These are phyloP conservation scores for Poecilia velifera DNA, from an alignment of 2,797 vertebrate species.

Conservation along the genomic window DNA sequence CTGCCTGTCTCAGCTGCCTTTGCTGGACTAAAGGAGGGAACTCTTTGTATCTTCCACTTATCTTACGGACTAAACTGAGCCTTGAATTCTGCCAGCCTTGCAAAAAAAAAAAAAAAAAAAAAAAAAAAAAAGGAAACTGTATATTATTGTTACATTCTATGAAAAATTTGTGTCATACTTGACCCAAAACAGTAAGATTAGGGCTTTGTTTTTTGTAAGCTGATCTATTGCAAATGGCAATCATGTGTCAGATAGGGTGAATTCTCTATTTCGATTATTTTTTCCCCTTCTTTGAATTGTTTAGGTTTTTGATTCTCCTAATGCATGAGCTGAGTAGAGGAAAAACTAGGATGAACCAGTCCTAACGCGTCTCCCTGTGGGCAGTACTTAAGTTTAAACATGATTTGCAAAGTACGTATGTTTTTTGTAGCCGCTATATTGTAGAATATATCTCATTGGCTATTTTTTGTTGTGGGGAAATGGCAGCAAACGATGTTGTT, in stretches of 20 bases:
- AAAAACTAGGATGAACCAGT: conserved; percentile 69
- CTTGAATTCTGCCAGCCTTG: conserved; percentile 78
- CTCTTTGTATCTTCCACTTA: conserved; percentile 65
- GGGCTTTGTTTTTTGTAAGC: conserved; percentile 74
- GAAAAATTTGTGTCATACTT: conserved; percentile 75
- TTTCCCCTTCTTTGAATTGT: conserved; percentile 51
- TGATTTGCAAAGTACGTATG: conserved; percentile 76
- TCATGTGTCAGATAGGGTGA: conserved; percentile 76
- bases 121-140: conserved; percentile 45
- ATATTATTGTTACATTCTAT: conserved; percentile 76
- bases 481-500: conserved; percentile 64
- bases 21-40: conserved; percentile 68
- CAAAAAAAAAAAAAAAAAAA: conserved; percentile 72
- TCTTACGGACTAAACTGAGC: conserved; percentile 75
- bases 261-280: conserved; percentile 46
- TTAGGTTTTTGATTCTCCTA: conserved; percentile 69
- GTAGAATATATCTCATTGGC: conserved; percentile 76
- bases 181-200: conserved; percentile 79
- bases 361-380: conserved; percentile 60
- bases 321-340: conserved; percentile 78
- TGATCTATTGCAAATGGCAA: conserved; percentile 85
- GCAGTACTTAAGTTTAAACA: conserved; percentile 70
- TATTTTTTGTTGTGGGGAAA: conserved; percentile 74
- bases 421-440: conserved; percentile 78
- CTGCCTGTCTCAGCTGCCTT: conserved; percentile 66